phyloP scores from a whole-genome alignment of 2,113 vertebrate genomes.

The Struthio camelus region DNA sequence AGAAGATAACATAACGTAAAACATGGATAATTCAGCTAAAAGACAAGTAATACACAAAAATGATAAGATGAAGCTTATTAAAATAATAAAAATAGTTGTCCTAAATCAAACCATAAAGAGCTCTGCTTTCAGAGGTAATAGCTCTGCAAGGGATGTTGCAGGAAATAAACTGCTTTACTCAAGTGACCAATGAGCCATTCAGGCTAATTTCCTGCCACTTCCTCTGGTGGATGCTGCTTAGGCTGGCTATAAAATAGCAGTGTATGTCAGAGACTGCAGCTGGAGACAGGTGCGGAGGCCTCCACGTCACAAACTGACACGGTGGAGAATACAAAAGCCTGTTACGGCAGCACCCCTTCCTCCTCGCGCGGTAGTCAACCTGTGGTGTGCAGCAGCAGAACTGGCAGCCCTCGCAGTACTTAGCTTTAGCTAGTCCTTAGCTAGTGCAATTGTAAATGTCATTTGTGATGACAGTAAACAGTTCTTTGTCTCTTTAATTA shows the following conservation, averaged over 20 bases:
- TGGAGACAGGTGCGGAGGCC: background rate
- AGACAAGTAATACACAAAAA: background rate
- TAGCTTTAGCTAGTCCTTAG: background rate
- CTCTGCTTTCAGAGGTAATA: background rate
- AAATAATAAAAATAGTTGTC: conserved; percentile 4
- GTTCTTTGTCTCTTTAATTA: conserved; percentile 3
- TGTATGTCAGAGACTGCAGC: background rate
- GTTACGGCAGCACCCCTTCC: background rate
- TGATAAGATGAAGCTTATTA: background rate
- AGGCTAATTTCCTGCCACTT: background rate
- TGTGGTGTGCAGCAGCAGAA: background rate
- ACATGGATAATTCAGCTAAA: background rate
- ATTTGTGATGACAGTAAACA: background rate
- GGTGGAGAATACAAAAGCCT: background rate
- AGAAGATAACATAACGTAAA: background rate
- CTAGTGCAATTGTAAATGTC: background rate
- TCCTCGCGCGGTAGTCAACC: background rate
- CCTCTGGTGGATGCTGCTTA: background rate
- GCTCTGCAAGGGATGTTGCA: background rate
- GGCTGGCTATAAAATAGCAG: background rate
- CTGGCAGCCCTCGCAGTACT: background rate
- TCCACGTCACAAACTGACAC: background rate
- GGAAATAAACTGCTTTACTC: background rate
- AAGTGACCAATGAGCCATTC: background rate
- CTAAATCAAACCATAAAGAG: background rate